A percentile compares a stretch with the other conserved stretches of the same genome.
phyloP scores from a whole-genome alignment of 2,113 vertebrate genomes.

The Atrichornis clamosus region DNA sequence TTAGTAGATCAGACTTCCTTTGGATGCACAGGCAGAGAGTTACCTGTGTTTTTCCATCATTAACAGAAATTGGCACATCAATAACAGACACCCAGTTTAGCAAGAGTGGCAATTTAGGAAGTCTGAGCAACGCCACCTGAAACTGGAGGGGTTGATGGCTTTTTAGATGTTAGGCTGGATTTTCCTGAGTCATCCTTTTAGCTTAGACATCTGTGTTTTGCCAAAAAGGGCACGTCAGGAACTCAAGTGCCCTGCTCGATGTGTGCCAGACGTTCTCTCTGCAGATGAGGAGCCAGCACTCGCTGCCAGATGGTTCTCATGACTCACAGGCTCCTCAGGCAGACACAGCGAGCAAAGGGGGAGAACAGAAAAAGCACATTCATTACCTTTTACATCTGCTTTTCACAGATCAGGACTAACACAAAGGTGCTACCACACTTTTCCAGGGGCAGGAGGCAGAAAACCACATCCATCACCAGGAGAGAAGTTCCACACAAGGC shows the following conservation, averaged over 20 bases:
- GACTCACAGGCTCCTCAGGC: not conserved
- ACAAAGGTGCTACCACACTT: not conserved
- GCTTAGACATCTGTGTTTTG: not conserved
- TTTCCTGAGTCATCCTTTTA: not conserved
- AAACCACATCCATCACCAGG: not conserved
- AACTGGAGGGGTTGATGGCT: not conserved
- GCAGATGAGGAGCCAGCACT: not conserved
- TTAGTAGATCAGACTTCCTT: not conserved
- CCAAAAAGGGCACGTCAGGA: not conserved
- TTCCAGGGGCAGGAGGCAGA: not conserved
- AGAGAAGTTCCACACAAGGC: not conserved
- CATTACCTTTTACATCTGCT: not conserved
- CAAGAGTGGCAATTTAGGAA: not conserved
- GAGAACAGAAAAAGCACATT: not conserved
- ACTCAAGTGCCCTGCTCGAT: fast-evolving
- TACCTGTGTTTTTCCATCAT: not conserved
- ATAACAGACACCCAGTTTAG: not conserved
- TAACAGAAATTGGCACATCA: not conserved
- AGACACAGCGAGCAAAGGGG: not conserved
- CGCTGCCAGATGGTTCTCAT: not conserved
- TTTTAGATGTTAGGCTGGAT: not conserved
- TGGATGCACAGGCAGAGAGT: not conserved
- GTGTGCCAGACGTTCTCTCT: not conserved
- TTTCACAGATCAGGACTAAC: not conserved
- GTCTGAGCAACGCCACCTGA: not conserved